Evolutionary conservation across 2,888 invertebrate genomes (phyloP), one percentile per base, ranked within the genome.

Genomic region (Ochlodes sylvanus): DNA sequence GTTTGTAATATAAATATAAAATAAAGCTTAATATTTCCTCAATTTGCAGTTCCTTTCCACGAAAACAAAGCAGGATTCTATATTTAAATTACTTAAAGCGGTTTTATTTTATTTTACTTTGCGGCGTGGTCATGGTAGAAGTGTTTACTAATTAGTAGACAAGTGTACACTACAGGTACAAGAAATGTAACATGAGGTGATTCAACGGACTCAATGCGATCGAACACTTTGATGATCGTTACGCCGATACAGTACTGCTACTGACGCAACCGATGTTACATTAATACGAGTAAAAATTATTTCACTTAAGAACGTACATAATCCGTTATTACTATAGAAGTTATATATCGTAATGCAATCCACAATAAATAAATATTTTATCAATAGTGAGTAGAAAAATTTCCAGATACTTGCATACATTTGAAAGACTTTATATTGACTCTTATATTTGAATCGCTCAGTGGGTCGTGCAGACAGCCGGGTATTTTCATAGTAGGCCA

Each of bases 161-260:
- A 27, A 27, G 27, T 27, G 27, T 4, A 27, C 27, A 27, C 27
- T 34, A 34, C 34, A n/a, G n/a, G 27, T 9, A 50, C n/a, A 50
- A 50, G 2, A 50, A 21, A 12, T 10, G 17, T 0, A 27, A 52
- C 12, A 38, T 21, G 14, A 52, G 17, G 27, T 52, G 27, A 52
- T 27, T 52, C 52, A 52, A 21, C 15, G 52, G 19, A 50, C 19
- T 50, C 50, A 52, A 7, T 21, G 19, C 19, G 52, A 52, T 27
- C 21, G 52, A 52, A 27, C 52, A 14, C 27, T 52, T 52, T 52
- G 52, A 52, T 52, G 27, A 52, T 52, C 21, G 52, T 27, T 52
- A 27, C 21, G 27, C 21, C 52, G 14, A 52, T 52, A 52, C 52
- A 27, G 14, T 19, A 10, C 27, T 52, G 52, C 7, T 19, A 10